phyloP scores from a whole-genome alignment of 2,888 invertebrate genomes.

The Fragum fragum region DNA sequence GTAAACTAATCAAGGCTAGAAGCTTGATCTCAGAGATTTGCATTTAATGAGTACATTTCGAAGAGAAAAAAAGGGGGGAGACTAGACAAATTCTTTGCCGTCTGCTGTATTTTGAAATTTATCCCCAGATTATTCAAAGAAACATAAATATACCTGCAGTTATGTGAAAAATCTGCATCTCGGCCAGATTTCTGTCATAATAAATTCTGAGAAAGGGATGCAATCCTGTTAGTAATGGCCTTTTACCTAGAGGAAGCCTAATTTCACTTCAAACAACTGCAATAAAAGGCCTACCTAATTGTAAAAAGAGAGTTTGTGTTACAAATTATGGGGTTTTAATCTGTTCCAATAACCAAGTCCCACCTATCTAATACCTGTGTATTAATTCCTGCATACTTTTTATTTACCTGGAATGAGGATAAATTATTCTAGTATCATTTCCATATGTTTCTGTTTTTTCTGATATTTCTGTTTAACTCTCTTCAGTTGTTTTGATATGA shows the following conservation, averaged over 20 bases:
- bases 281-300: neutral
- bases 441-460: neutral
- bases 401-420: constrained; percentile 19
- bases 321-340: constrained; percentile 28
- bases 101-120: neutral
- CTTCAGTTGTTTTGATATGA: neutral
- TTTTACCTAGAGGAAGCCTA: neutral
- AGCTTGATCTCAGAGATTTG: too few relatives aligned
- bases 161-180: neutral
- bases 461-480: neutral
- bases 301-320: constrained; percentile 25
- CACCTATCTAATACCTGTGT: constrained; percentile 27
- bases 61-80: too few relatives aligned
- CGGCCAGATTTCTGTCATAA: neutral
- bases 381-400: constrained; percentile 14
- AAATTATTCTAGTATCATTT: constrained; percentile 8
- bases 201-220: neutral
- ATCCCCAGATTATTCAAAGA: neutral
- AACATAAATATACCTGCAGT: neutral
- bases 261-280: neutral
- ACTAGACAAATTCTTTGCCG: neutral
- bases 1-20: too few relatives aligned
- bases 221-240: neutral
- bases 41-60: too few relatives aligned
- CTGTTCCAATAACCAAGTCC: constrained; percentile 8